Evolutionary conservation across 2,888 invertebrate species (phyloP), one percentile per base, ranked within the genome.

Genomic region (Chrysomela aeneicollis): DNA sequence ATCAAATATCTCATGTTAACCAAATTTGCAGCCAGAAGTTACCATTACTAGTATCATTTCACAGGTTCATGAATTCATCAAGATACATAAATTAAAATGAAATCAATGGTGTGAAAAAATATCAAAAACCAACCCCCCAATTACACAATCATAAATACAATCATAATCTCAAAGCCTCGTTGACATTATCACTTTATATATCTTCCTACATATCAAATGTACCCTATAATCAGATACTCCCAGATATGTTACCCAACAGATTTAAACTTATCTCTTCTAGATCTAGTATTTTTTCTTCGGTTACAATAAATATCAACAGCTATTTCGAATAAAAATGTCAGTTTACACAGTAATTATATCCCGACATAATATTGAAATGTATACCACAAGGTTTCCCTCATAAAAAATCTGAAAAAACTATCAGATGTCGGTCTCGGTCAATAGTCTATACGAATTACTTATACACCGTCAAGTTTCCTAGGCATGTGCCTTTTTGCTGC

Each of bases 261-360:
- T 42, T 42, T 42, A n/a, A n/a, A 3, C 42, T 42, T 42, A 42
- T 42, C 42, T 42, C n/a, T 42, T 42, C 15, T 4, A 15, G 15
- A 42, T 42, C 42, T 42, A 15, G 3, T 42, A 12, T n/a, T 42
- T 42, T 42, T 42, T 42, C 42, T 42, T 4, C n/a, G 42, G 42
- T 42, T 42, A 42, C 42, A 42, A 42, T 42, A 42, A 42, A 42
- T 42, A 42, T 15, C 42, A 42, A 42, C 42, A n/a, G 15, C 42
- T 15, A 42, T 42, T 42, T 42, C 42, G 42, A 42, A n/a, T 42
- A 42, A 42, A 42, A 42, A 42, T 42, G 42, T 42, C 42, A 42
- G 42, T 42, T 42, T 42, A 42, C 42, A 42, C 15, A 15, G 42
- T 42, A 15, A 42, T 42, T 15, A 42, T 42, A 42, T 42, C n/a